A percentile compares a stretch with the other conserved stretches of the same genome.
Conservation (phyloP, 2,797 vertebrate species). For the Poecile montanus region DNA sequence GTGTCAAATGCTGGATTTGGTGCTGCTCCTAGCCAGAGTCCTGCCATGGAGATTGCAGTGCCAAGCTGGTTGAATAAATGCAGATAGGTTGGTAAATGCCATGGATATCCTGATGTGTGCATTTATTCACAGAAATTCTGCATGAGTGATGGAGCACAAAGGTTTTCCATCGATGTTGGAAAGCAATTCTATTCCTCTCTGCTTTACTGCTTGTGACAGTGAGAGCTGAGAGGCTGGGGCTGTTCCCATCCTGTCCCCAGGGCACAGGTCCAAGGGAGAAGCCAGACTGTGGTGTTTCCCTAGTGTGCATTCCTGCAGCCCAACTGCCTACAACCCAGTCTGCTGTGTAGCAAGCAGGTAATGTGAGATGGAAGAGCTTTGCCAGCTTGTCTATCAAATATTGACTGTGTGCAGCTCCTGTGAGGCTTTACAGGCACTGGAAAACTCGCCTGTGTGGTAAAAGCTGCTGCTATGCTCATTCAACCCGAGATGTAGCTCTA, state of each 20-base stretch:
- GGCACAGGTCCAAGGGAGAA: neutral
- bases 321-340: neutral
- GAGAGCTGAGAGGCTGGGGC: neutral
- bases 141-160: neutral
- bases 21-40: neutral
- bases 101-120: neutral
- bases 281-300: neutral
- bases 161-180: neutral
- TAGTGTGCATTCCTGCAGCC: neutral
- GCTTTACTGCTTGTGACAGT: neutral
- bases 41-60: neutral
- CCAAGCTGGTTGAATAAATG: neutral
- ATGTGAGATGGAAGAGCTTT: neutral
- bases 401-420: neutral
- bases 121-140: neutral
- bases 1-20: neutral
- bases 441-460: neutral
- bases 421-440: neutral
- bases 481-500: neutral
- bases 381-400: slow-evolving; percentile 25
- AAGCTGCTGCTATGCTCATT: neutral
- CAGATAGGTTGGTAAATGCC: neutral
- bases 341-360: neutral
- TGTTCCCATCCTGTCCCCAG: neutral
- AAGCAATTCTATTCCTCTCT: neutral